phyloP scores from a whole-genome alignment of 1,140 invertebrate genomes.

The Metaphire vulgaris region DNA sequence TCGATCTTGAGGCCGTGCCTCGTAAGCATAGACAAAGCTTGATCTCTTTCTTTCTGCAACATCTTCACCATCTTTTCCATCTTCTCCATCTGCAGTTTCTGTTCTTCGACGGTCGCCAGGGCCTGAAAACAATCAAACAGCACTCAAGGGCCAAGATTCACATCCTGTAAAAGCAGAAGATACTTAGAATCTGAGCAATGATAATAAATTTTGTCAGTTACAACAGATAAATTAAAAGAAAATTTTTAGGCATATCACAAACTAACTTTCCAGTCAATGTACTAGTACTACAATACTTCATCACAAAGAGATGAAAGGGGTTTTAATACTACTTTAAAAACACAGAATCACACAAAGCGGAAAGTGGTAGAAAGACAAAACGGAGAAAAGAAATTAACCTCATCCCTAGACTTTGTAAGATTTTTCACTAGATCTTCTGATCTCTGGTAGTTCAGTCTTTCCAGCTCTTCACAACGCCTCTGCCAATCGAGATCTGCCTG shows the following conservation, averaged over 20 bases:
- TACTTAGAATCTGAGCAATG: neutral
- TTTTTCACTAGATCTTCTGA: slow-evolving; percentile 46
- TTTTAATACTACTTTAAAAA: too few species aligned
- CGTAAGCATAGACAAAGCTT: slow-evolving; percentile 40
- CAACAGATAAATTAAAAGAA: too few species aligned
- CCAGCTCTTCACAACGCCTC: slow-evolving; percentile 41
- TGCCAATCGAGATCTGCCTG: slow-evolving; percentile 50
- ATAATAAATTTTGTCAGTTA: neutral
- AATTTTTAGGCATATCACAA: too few species aligned
- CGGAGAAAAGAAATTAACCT: slow-evolving; percentile 34
- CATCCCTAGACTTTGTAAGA: slow-evolving; percentile 41
- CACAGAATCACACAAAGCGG: too few species aligned
- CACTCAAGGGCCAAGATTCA: neutral
- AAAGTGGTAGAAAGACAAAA: too few species aligned
- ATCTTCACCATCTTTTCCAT: slow-evolving; percentile 37
- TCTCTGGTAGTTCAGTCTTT: slow-evolving; percentile 42
- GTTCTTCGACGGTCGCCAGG: slow-evolving; percentile 39
- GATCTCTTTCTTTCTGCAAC: slow-evolving; percentile 38
- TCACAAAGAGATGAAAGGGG: too few species aligned
- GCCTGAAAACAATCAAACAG: slow-evolving; percentile 35
- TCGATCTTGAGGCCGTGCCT: slow-evolving; percentile 42
- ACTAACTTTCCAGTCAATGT: too few species aligned
- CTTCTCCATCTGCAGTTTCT: slow-evolving; percentile 39
- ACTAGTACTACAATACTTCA: too few species aligned
- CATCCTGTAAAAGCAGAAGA: slow-evolving; percentile 6